A percentile compares a stretch with the other conserved stretches of the same genome.
phyloP scores from a whole-genome alignment of 2,888 invertebrate genomes.

The Rutpela maculata region DNA sequence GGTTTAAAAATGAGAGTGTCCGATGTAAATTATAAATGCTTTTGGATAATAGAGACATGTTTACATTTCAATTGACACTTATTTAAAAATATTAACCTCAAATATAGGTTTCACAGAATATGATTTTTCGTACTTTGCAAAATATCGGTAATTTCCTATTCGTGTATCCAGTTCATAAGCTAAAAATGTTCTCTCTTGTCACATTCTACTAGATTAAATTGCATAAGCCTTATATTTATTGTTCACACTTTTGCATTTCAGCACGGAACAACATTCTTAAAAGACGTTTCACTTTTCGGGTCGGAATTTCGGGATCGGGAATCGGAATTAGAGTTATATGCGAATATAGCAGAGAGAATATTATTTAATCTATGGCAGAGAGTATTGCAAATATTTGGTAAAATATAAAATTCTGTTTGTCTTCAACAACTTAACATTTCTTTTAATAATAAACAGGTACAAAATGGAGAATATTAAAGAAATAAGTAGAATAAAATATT shows the following conservation, averaged over 20 bases:
- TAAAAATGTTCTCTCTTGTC: neutral
- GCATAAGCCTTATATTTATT: neutral
- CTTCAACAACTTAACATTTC: too few relatives aligned
- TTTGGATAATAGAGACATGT: slow-evolving; percentile 56
- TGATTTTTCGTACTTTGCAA: neutral
- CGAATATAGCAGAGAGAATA: too few relatives aligned
- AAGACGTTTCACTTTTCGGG: too few relatives aligned
- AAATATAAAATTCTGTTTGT: too few relatives aligned
- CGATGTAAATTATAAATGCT: slow-evolving; percentile 24
- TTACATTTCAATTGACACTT: slow-evolving; percentile 24
- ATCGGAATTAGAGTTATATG: too few relatives aligned
- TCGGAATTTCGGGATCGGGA: too few relatives aligned
- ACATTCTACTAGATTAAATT: neutral
- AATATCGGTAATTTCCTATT: too few relatives aligned
- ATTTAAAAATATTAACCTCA: slow-evolving; percentile 9
- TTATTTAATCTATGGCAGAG: too few relatives aligned
- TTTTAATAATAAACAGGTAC: too few relatives aligned
- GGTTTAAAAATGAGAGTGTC: slow-evolving; percentile 17
- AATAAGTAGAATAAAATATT: too few relatives aligned
- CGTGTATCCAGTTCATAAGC: neutral
- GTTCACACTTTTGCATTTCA: neutral
- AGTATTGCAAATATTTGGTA: too few relatives aligned
- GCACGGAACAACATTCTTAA: neutral
- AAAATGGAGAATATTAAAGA: too few relatives aligned
- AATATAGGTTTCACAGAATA: neutral